Evolutionary conservation across 2,888 invertebrate genomes (phyloP).

Genomic region (Latrodectus elegans): DNA sequence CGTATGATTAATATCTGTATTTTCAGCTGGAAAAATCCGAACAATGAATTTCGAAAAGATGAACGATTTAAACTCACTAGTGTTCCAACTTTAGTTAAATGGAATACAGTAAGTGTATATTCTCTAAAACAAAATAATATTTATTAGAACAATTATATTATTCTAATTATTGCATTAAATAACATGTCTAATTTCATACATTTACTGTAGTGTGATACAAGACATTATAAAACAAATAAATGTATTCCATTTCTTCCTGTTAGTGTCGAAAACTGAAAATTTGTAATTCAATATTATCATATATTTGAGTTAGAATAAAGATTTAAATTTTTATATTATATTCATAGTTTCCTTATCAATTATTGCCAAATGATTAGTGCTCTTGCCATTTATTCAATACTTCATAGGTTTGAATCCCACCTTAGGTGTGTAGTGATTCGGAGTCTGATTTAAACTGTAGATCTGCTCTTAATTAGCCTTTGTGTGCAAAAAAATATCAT

Average conservation of each 20-base stretch:
- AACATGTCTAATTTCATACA: background rate
- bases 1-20: background rate
- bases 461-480: too few relatives aligned
- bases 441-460: too few relatives aligned
- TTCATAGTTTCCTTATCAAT: too few relatives aligned
- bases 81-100: constrained; percentile 87
- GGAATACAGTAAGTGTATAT: constrained; percentile 79
- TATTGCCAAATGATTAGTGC: too few relatives aligned
- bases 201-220: background rate
- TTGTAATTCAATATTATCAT: background rate
- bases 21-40: constrained; percentile 87
- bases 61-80: constrained; percentile 82
- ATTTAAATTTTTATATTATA: too few relatives aligned
- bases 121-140: background rate
- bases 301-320: too few relatives aligned
- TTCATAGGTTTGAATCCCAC: too few relatives aligned
- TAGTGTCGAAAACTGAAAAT: background rate
- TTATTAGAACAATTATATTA: background rate
- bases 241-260: too few relatives aligned
- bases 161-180: background rate
- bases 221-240: background rate
- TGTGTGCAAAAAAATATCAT: too few relatives aligned
- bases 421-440: too few relatives aligned
- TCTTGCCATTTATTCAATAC: too few relatives aligned
- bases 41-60: constrained; percentile 88